phyloP scores from a whole-genome alignment of 1,140 invertebrate species.

The Amyelois transitella region DNA sequence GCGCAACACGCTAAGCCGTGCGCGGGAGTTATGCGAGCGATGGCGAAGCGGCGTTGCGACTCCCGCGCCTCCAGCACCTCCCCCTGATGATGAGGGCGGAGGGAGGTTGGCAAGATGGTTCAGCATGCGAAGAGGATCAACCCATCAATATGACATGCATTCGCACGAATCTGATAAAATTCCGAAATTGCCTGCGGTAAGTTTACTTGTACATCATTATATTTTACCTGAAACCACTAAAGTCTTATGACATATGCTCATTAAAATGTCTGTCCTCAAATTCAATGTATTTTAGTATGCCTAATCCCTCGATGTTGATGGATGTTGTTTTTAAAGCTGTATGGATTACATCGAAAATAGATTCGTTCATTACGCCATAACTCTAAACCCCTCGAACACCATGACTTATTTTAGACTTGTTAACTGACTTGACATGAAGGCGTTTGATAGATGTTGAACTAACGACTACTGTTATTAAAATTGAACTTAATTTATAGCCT shows the following conservation, averaged over 20 bases:
- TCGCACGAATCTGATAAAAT: constrained; percentile 76
- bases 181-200: constrained; percentile 84
- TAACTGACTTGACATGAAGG: not conserved
- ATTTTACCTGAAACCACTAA: too few relatives aligned
- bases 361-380: not conserved
- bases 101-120: constrained; percentile 88
- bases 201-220: constrained; percentile 3
- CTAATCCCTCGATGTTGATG: not conserved
- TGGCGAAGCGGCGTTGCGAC: constrained; percentile 78
- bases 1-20: constrained; percentile 81
- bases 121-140: constrained; percentile 85
- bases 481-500: not conserved
- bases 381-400: not conserved
- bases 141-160: constrained; percentile 86
- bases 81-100: constrained; percentile 78
- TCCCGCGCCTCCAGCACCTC: constrained; percentile 55
- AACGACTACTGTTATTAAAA: not conserved
- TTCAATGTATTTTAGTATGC: not conserved
- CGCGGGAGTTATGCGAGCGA: constrained; percentile 81
- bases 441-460: not conserved
- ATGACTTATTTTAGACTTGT: not conserved
- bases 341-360: not conserved
- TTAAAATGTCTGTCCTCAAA: not conserved
- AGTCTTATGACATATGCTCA: not conserved
- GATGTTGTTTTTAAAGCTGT: not conserved